Conservation (phyloP, 2,113 vertebrate species). For the Clarias macrocephalus region DNA sequence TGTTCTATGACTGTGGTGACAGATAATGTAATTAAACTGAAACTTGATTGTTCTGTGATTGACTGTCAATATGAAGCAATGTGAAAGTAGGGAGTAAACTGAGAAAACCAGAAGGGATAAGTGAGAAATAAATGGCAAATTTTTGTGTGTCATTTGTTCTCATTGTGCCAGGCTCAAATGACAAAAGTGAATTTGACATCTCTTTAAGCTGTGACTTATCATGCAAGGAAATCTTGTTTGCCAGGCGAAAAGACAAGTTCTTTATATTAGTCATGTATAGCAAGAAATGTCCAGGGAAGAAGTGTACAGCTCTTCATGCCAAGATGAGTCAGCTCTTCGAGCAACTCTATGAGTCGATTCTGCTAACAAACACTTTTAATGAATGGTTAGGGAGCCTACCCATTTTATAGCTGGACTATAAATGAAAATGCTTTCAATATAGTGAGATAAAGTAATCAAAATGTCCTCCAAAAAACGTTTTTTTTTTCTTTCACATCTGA, state of each 20-base stretch:
- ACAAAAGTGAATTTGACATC: background rate
- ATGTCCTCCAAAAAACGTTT: too few relatives aligned
- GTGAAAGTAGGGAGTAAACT: background rate
- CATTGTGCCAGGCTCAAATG: conserved; percentile 2
- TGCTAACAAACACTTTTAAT: too few relatives aligned
- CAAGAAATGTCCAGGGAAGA: background rate
- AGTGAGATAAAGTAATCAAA: too few relatives aligned
- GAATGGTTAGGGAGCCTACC: too few relatives aligned
- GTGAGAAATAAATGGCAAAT: conserved; percentile 37
- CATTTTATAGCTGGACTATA: too few relatives aligned
- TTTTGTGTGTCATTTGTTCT: conserved; percentile 20
- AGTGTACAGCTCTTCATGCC: too few relatives aligned
- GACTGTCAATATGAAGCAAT: background rate
- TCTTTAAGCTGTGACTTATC: background rate
- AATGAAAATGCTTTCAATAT: too few relatives aligned
- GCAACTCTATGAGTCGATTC: too few relatives aligned
- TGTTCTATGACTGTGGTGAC: background rate
- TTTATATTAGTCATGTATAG: background rate
- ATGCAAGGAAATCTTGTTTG: background rate
- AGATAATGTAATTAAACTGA: background rate
- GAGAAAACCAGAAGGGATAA: conserved; percentile 31
- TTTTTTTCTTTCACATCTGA: too few relatives aligned
- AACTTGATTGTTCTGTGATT: background rate
- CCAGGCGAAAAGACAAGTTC: background rate
- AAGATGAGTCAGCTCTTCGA: too few relatives aligned